A percentile compares a stretch with the other conserved stretches of the same genome.
Conservation (phyloP, 2,888 invertebrate genomes). For the Cremastinae sp. region DNA sequence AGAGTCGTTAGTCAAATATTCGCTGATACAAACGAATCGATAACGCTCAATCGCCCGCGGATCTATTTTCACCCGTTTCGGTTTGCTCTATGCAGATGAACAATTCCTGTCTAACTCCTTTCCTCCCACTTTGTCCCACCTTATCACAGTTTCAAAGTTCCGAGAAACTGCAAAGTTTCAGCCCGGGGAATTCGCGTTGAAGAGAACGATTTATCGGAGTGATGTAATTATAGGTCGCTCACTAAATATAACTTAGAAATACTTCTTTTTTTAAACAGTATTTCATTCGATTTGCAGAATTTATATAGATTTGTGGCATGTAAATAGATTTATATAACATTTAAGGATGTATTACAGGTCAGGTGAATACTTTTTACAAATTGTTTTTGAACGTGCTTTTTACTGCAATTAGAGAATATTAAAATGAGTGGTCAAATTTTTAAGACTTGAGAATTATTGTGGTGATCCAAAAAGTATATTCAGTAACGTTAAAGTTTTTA, state of each 20-base stretch:
- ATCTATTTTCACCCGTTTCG: conserved; percentile 50
- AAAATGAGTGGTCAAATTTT: no score
- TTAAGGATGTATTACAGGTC: no score
- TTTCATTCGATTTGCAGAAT: no score
- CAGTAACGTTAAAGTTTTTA: no score
- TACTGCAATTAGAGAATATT: no score
- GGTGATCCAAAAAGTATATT: no score
- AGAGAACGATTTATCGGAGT: conserved; percentile 43
- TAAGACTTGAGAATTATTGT: no score
- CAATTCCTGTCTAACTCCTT: conserved; percentile 33
- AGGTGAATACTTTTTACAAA: no score
- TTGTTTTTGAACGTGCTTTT: no score
- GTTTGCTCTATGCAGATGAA: conserved; percentile 61
- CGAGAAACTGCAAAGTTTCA: conserved; percentile 29
- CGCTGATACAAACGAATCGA: conserved; percentile 61
- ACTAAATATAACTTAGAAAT: conserved; percentile 10
- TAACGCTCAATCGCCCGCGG: conserved; percentile 58
- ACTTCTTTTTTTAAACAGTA: no score
- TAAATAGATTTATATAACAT: no score
- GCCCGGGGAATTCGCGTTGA: conserved; percentile 37
- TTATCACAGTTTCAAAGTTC: conserved; percentile 51
- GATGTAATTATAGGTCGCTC: conserved; percentile 28
- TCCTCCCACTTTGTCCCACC: conserved; percentile 27
- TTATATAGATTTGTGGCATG: no score
- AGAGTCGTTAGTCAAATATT: conserved; percentile 60